These are phyloP conservation scores for Orussus abietinus DNA, from an alignment of 1,140 invertebrate genomes.

Conservation along the genomic window DNA sequence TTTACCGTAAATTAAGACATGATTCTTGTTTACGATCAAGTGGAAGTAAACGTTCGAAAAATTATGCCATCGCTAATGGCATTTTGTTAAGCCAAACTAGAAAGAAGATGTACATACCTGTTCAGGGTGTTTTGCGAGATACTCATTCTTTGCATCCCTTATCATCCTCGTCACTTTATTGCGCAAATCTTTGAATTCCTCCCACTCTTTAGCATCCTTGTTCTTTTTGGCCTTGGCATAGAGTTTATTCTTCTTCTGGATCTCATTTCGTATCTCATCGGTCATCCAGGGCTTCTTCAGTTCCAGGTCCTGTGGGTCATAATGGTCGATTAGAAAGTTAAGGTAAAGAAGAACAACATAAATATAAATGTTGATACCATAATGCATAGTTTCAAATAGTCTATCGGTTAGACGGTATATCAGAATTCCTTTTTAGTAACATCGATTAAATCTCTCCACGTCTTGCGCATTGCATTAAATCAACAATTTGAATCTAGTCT, in stretches of 20 bases:
- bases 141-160: constrained; percentile 55
- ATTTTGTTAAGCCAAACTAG: too few relatives aligned
- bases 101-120: constrained; percentile 54
- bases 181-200: constrained; percentile 54
- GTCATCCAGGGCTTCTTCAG: constrained; percentile 57
- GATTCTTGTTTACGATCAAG: too few relatives aligned
- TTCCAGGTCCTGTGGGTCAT: constrained; percentile 38
- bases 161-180: constrained; percentile 57
- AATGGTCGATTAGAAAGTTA: neutral
- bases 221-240: constrained; percentile 54
- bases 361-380: constrained; percentile 6
- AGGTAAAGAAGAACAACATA: constrained; percentile 19
- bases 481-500: neutral
- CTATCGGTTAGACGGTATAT: neutral
- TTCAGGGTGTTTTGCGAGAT: constrained; percentile 52
- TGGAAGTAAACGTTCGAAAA: too few relatives aligned
- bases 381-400: constrained; percentile 7
- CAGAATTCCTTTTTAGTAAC: too few relatives aligned
- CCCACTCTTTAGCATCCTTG: constrained; percentile 52
- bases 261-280: constrained; percentile 55
- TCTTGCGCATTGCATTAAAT: too few relatives aligned
- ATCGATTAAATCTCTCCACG: too few relatives aligned
- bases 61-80: too few relatives aligned
- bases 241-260: constrained; percentile 55
- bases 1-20: too few relatives aligned